A percentile compares a stretch with the other conserved stretches of the same genome.
Evolutionary conservation across 2,797 vertebrate genomes (phyloP).

Genomic region (Pseudotriccus pelzelni): DNA sequence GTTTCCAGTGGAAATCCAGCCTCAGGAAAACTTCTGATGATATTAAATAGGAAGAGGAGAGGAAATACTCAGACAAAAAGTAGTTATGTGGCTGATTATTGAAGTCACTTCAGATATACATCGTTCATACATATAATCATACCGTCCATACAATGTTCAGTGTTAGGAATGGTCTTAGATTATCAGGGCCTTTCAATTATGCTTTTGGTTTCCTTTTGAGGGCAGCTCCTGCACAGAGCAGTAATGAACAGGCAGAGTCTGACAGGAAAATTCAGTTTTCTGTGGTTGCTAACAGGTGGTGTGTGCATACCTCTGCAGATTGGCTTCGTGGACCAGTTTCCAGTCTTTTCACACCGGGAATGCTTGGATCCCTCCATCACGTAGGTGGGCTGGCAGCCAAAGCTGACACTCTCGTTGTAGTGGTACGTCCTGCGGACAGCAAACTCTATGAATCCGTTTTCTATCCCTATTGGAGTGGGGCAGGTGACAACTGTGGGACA

Average conservation of each 20-base stretch:
- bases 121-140: no score
- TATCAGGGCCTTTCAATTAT: neutral
- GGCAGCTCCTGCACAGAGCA: neutral
- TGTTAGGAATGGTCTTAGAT: neutral
- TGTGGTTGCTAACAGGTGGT: neutral
- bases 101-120: neutral
- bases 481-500: constrained; percentile 81
- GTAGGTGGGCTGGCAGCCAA: constrained; percentile 80
- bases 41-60: neutral
- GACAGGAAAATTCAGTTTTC: neutral
- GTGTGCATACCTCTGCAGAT: constrained; percentile 81
- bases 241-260: neutral
- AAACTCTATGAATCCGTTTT: constrained; percentile 85
- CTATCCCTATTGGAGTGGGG: constrained; percentile 76
- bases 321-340: constrained; percentile 85
- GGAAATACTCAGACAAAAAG: neutral
- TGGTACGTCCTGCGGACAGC: constrained; percentile 75
- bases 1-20: neutral
- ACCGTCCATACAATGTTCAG: neutral
- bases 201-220: neutral
- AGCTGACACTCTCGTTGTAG: constrained; percentile 85
- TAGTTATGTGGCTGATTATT: neutral
- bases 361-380: constrained; percentile 79
- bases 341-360: constrained; percentile 81
- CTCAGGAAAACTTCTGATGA: neutral